Conservation (phyloP, 2,797 vertebrate species). For the Catamblyrhynchus diadema region DNA sequence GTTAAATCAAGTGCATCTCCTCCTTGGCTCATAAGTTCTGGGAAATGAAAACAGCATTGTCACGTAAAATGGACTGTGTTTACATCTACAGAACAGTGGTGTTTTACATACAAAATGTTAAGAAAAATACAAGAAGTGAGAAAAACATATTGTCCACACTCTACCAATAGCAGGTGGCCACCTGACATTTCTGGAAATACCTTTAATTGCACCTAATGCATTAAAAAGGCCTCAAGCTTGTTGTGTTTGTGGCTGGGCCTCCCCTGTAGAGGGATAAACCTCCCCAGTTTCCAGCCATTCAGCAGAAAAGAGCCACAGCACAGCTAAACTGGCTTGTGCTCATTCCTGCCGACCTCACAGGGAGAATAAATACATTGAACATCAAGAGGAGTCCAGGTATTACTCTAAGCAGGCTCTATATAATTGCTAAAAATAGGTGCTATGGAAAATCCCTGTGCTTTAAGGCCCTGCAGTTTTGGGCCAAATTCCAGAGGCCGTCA, state of each 20-base stretch:
- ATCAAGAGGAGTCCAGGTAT: conserved; percentile 42
- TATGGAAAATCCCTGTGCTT: conserved; percentile 47
- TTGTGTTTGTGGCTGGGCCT: background rate
- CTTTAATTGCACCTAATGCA: background rate
- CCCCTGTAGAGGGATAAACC: background rate
- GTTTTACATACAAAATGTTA: background rate
- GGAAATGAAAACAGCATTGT: accelerated
- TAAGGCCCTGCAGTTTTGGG: conserved; percentile 20
- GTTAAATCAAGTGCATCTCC: background rate
- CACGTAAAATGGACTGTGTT: background rate
- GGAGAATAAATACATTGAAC: conserved; percentile 38
- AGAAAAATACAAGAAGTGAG: background rate
- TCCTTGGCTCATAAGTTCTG: background rate
- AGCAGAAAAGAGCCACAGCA: background rate
- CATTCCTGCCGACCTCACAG: conserved; percentile 40
- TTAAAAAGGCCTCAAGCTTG: background rate
- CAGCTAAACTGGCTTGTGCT: background rate
- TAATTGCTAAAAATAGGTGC: conserved; percentile 53
- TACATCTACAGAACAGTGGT: background rate
- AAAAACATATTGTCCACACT: background rate
- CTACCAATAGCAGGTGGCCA: background rate
- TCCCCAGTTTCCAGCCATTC: background rate
- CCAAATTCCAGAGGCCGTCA: conserved; percentile 42
- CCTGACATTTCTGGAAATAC: background rate
- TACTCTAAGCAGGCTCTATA: conserved; percentile 22